Conservation (phyloP, 2,797 vertebrate genomes). For the Enteromius fasciolatus region DNA sequence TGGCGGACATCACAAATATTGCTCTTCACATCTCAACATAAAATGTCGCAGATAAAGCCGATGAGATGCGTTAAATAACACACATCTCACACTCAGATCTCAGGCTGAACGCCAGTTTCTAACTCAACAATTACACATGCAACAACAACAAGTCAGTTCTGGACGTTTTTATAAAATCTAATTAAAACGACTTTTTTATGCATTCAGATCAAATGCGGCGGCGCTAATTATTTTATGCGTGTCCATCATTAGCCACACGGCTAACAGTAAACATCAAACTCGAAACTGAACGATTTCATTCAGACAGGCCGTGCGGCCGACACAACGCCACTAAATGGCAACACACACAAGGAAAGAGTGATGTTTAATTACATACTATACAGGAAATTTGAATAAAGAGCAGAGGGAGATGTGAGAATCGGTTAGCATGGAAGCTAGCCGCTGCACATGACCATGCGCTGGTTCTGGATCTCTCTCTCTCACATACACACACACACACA, state of each 20-base stretch:
- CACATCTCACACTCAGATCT: conserved; percentile 18
- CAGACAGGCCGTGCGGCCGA: not conserved
- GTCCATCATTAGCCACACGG: conserved; percentile 35
- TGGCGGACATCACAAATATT: conserved; percentile 63
- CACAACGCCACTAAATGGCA: not conserved
- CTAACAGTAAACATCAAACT: conserved; percentile 40
- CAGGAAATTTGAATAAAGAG: not conserved
- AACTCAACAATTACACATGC: not conserved
- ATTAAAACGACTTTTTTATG: not conserved
- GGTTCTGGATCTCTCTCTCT: conserved; percentile 30
- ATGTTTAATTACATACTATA: not conserved
- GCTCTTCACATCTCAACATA: conserved; percentile 60
- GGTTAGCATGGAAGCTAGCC: conserved; percentile 49
- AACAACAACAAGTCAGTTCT: not conserved
- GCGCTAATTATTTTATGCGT: conserved; percentile 23
- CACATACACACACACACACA: not conserved
- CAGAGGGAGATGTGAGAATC: not conserved
- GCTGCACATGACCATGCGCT: conserved; percentile 59
- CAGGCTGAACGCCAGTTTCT: not conserved
- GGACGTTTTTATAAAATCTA: not conserved
- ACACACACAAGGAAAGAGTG: not conserved
- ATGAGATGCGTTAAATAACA: conserved; percentile 53
- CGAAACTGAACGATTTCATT: not conserved
- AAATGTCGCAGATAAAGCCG: conserved; percentile 67
- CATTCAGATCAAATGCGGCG: not conserved